These are phyloP conservation scores for Drosophila anomalata DNA, from an alignment of 2,888 invertebrate species.

Conservation along the genomic window DNA sequence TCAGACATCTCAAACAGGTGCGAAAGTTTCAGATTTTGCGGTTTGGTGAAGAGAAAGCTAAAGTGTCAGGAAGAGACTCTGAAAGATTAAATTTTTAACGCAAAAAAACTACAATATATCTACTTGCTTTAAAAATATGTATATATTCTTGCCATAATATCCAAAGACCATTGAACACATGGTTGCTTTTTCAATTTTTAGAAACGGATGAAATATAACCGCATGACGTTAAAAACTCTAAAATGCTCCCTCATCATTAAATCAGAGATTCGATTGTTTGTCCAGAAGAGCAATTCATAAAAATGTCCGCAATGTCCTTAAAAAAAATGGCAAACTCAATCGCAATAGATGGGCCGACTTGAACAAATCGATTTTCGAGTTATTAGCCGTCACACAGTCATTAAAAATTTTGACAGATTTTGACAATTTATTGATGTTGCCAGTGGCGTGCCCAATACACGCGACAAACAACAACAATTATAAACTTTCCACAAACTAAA, in stretches of 20 bases:
- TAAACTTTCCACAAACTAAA: conserved; percentile 14
- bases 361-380: conserved; percentile 67
- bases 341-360: conserved; percentile 39
- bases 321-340: conserved; percentile 42
- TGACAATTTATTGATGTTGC: conserved; percentile 74
- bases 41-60: conserved; percentile 33
- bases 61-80: not conserved
- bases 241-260: conserved; percentile 42
- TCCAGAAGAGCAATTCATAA: conserved; percentile 59
- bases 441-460: conserved; percentile 44
- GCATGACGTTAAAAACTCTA: conserved; percentile 46
- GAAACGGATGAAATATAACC: conserved; percentile 31
- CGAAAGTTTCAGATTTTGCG: conserved; percentile 45
- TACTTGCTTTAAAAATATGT: not conserved
- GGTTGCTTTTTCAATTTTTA: conserved; percentile 45
- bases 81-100: not conserved
- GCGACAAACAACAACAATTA: conserved; percentile 70
- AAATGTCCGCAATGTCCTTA: conserved; percentile 62
- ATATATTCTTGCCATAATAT: not conserved
- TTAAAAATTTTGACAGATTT: conserved; percentile 78
- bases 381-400: conserved; percentile 78
- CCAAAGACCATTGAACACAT: conserved; percentile 18
- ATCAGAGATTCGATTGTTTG: conserved; percentile 28
- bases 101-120: not conserved
- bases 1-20: conserved; percentile 56